Evolutionary conservation across 1,140 invertebrate species (phyloP).

Genomic region (Mylabris phalerata): DNA sequence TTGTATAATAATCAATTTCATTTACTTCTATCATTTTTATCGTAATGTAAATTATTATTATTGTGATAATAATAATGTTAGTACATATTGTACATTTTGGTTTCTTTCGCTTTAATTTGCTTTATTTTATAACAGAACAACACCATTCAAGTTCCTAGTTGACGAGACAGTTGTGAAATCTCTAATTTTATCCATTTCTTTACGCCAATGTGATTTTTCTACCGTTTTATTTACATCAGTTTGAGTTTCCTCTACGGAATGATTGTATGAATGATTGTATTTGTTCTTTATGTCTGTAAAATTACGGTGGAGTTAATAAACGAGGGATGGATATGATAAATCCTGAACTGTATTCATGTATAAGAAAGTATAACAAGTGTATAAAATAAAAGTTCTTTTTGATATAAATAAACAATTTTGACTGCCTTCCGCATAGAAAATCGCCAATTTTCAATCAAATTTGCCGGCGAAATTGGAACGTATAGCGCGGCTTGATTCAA

Average conservation of each 20-base stretch:
- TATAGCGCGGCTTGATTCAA: no score
- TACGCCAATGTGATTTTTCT: background rate
- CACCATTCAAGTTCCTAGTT: no score
- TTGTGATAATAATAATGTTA: background rate
- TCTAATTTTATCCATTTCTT: slow-evolving; percentile 6
- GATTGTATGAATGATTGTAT: background rate
- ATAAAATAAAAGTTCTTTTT: background rate
- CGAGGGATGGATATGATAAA: slow-evolving; percentile 1
- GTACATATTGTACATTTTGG: slow-evolving; percentile 8
- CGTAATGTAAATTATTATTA: background rate
- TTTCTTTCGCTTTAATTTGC: slow-evolving; percentile 8
- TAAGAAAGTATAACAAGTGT: background rate
- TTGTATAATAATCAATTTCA: slow-evolving; percentile 7
- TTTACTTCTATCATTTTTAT: slow-evolving; percentile 4
- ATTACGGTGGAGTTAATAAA: slow-evolving; percentile 2
- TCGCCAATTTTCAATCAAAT: no score
- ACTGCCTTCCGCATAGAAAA: no score
- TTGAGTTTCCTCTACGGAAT: background rate
- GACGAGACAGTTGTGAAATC: background rate
- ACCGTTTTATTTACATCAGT: background rate
- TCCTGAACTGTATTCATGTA: background rate
- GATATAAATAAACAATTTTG: background rate
- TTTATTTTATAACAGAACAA: slow-evolving; percentile 5
- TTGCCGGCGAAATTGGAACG: no score
- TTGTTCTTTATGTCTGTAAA: slow-evolving; percentile 8